Evolutionary conservation across 2,113 vertebrate species (phyloP).

Genomic region (Stomatorhinus ivindoensis): DNA sequence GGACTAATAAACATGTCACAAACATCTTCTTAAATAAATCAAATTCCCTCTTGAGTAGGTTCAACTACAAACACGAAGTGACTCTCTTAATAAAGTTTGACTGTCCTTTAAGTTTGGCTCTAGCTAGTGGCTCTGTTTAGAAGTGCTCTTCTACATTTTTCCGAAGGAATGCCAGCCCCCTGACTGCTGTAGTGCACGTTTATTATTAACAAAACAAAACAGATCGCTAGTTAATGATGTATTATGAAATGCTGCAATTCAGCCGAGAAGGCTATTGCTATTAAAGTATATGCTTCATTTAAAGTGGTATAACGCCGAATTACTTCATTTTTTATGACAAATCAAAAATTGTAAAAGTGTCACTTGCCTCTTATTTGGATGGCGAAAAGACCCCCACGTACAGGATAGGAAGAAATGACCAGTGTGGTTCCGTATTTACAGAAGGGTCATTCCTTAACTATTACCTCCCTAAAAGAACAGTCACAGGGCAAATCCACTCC

Average conservation of each 20-base stretch:
- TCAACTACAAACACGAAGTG: background rate
- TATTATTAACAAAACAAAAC: slow-evolving; percentile 11
- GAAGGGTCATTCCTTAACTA: slow-evolving; percentile 9
- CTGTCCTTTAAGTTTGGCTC: background rate
- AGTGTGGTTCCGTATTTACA: background rate
- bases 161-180: background rate
- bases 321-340: slow-evolving; percentile 34
- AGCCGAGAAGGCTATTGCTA: slow-evolving; percentile 31
- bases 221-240: slow-evolving; percentile 25
- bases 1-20: background rate
- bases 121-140: background rate
- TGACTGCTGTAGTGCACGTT: background rate
- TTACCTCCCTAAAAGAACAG: background rate
- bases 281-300: slow-evolving; percentile 43
- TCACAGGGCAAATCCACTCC: background rate
- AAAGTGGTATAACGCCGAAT: slow-evolving; percentile 36
- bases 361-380: slow-evolving; percentile 7
- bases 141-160: background rate
- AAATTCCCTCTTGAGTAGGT: background rate
- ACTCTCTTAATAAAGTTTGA: background rate
- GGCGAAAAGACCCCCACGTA: background rate
- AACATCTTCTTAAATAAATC: background rate
- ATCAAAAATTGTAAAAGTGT: slow-evolving; percentile 3
- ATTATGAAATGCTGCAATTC: slow-evolving; percentile 31
- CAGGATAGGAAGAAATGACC: background rate